These are phyloP conservation scores for Hedychridium roseum DNA, from an alignment of 2,888 invertebrate genomes.

Conservation along the genomic window DNA sequence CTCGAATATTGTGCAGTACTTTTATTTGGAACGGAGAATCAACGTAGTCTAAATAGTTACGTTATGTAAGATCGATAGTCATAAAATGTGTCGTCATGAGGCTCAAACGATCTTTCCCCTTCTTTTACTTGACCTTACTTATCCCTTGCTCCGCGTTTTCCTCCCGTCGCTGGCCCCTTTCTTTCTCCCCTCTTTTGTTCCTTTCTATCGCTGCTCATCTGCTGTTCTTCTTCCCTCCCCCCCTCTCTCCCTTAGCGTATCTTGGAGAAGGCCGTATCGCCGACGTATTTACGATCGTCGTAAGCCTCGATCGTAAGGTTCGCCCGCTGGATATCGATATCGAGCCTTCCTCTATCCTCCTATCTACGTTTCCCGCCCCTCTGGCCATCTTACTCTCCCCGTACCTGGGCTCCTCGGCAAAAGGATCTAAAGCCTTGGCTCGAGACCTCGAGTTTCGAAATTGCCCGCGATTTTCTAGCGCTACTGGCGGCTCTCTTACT, in stretches of 20 bases:
- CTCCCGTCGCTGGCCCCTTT: background rate
- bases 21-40: background rate
- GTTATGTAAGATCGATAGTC: conserved; percentile 39
- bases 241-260: conserved; percentile 28
- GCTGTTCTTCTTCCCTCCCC: conserved; percentile 1
- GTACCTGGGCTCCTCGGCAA: too few relatives aligned
- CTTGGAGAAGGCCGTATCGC: conserved; percentile 51
- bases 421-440: conserved; percentile 22
- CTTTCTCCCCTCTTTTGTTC: conserved; percentile 12
- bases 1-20: background rate
- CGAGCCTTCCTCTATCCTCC: conserved; percentile 18
- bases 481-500: too few relatives aligned
- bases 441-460: conserved; percentile 29
- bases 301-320: conserved; percentile 53
- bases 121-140: conserved; percentile 15
- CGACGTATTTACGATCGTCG: conserved; percentile 56
- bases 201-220: conserved; percentile 14
- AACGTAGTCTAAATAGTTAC: background rate
- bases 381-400: background rate
- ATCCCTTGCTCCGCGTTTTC: conserved; percentile 14
- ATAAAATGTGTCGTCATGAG: conserved; percentile 47
- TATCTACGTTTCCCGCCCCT: background rate
- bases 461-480: conserved; percentile 21
- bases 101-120: conserved; percentile 27
- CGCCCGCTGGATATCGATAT: conserved; percentile 42